A percentile compares a stretch with the other conserved stretches of the same genome.
Conservation (phyloP, 2,797 vertebrate genomes). For the Betta splendens region DNA sequence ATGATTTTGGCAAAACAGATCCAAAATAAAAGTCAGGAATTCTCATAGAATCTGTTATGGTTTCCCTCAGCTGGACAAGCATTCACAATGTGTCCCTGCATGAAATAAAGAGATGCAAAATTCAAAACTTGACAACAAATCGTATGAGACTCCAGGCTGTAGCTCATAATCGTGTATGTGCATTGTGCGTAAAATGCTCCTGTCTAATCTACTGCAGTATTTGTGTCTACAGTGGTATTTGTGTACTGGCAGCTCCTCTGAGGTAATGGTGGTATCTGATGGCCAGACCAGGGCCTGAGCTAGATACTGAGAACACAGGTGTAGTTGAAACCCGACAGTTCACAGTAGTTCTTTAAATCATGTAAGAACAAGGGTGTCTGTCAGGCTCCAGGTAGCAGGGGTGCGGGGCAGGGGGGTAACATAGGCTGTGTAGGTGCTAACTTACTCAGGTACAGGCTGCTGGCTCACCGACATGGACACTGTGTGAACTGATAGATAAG, state of each 20-base stretch:
- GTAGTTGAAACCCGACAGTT: constrained; percentile 70
- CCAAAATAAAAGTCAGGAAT: no score
- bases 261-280: constrained; percentile 62
- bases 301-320: constrained; percentile 63
- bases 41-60: not conserved
- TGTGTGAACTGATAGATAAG: constrained; percentile 11
- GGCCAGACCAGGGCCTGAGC: constrained; percentile 36
- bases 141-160: no score
- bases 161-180: no score
- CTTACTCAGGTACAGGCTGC: constrained; percentile 7
- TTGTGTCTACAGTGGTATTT: not conserved
- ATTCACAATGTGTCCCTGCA: no score
- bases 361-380: constrained; percentile 55
- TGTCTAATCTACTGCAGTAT: not conserved
- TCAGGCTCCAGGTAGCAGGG: constrained; percentile 5
- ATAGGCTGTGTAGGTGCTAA: constrained; percentile 20
- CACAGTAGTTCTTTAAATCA: constrained; percentile 56
- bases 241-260: constrained; percentile 35
- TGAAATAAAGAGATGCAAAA: no score
- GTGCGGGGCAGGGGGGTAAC: constrained; percentile 7
- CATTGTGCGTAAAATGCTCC: not conserved
- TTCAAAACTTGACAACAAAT: no score
- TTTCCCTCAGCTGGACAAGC: no score
- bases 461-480: constrained; percentile 21
- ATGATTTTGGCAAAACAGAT: no score